Conservation (phyloP, 1,140 invertebrate species). For the Glossosoma conforme region DNA sequence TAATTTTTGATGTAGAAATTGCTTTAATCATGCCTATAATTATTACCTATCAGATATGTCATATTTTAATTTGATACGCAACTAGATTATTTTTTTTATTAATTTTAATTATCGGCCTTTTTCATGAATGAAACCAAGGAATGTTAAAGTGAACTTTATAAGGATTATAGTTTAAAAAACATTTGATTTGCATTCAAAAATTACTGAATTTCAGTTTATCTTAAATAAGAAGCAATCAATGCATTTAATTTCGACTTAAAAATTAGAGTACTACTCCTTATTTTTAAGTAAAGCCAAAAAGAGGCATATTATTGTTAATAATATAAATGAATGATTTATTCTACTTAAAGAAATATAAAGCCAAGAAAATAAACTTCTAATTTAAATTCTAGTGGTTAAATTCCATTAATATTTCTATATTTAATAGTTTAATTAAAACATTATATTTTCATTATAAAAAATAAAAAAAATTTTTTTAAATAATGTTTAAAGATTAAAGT, state of each 20-base stretch:
- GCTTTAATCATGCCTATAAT: slow-evolving; percentile 52
- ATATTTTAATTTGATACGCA: slow-evolving; percentile 39
- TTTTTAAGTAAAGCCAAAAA: slow-evolving; percentile 54
- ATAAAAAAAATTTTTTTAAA: slow-evolving; percentile 40
- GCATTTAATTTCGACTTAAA: slow-evolving; percentile 57
- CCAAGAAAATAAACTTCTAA: slow-evolving; percentile 47
- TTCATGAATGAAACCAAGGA: slow-evolving; percentile 59
- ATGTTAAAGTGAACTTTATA: slow-evolving; percentile 53
- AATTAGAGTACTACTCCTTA: slow-evolving; percentile 47
- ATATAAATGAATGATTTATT: slow-evolving; percentile 44
- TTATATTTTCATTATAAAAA: slow-evolving; percentile 57
- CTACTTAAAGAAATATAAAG: slow-evolving; percentile 47
- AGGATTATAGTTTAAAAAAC: slow-evolving; percentile 59
- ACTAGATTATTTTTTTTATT: slow-evolving; percentile 48
- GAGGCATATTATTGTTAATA: slow-evolving; percentile 55
- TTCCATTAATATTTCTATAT: slow-evolving; percentile 48
- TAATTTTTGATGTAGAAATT: slow-evolving; percentile 64
- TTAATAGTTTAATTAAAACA: slow-evolving; percentile 55
- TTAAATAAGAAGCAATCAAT: slow-evolving; percentile 52
- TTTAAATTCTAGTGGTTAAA: slow-evolving; percentile 49
- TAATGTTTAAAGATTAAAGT: slow-evolving; percentile 32
- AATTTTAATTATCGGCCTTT: slow-evolving; percentile 52
- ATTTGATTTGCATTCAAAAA: slow-evolving; percentile 60
- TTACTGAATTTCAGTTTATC: slow-evolving; percentile 40
- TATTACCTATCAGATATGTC: slow-evolving; percentile 38